Evolutionary conservation across 2,797 vertebrate species (phyloP).

Genomic region (Megalops cyprinoides): DNA sequence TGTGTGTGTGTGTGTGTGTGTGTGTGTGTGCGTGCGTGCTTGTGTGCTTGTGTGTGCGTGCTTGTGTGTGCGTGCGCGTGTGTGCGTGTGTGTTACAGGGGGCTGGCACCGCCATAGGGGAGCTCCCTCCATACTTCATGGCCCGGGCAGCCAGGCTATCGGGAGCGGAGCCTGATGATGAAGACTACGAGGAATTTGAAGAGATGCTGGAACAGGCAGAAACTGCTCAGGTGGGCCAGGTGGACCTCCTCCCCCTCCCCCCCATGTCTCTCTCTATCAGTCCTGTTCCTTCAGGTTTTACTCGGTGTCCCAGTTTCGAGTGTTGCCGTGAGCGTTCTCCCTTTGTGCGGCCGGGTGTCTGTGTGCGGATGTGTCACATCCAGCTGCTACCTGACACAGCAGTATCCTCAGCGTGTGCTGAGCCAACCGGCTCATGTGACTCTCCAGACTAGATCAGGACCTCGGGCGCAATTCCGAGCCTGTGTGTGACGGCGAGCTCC

Average conservation of each 20-base stretch:
- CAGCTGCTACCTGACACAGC: not conserved
- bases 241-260: not conserved
- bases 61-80: not conserved
- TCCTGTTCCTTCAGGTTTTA: constrained; percentile 21
- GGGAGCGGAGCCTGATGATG: constrained; percentile 94
- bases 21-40: not conserved
- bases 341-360: not conserved
- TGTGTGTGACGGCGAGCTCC: not conserved
- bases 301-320: not conserved
- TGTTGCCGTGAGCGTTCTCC: not conserved
- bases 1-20: not conserved
- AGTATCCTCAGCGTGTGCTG: not conserved
- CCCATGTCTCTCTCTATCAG: constrained; percentile 9
- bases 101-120: constrained; percentile 87
- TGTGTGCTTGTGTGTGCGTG: not conserved
- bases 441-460: no score
- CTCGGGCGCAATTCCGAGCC: not conserved
- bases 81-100: constrained; percentile 66
- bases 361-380: not conserved
- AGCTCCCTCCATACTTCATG: constrained; percentile 98
- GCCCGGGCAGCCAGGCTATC: constrained; percentile 93
- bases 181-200: constrained; percentile 98
- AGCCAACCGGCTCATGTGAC: not conserved
- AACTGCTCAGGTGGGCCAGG: constrained; percentile 84
- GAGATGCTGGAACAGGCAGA: constrained; percentile 97